Percentiles rank a stretch among this genome's conserved stretches.
Evolutionary conservation across 2,113 vertebrate species (phyloP).

Genomic region (Brachirus orientalis): DNA sequence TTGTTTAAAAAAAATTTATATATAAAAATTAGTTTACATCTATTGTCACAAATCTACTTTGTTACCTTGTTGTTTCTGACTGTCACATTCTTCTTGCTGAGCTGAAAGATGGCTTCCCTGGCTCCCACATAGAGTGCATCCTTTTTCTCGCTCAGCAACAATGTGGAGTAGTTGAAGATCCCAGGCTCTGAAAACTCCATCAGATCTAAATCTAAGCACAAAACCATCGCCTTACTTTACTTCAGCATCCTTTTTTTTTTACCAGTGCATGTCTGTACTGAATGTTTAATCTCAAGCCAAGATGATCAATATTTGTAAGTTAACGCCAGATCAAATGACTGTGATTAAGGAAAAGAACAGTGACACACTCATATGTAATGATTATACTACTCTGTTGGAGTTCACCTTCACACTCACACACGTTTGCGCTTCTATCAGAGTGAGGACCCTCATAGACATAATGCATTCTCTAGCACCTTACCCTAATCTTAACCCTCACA

Average conservation of each 20-base stretch:
- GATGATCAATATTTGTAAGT: neutral
- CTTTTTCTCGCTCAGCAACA: conserved; percentile 88
- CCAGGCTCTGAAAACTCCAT: conserved; percentile 88
- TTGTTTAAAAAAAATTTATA: neutral
- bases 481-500: too few relatives aligned
- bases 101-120: conserved; percentile 91
- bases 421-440: too few relatives aligned
- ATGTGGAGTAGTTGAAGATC: conserved; percentile 92
- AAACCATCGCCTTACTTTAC: conserved; percentile 12
- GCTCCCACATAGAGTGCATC: conserved; percentile 91
- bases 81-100: conserved; percentile 86
- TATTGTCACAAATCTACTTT: accelerated
- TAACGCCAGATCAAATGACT: neutral
- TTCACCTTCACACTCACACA: too few relatives aligned
- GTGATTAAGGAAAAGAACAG: neutral
- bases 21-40: neutral
- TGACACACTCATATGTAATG: neutral
- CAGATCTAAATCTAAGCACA: conserved; percentile 86
- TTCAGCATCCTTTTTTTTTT: neutral
- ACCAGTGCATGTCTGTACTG: too few relatives aligned
- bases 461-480: too few relatives aligned
- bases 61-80: conserved; percentile 88
- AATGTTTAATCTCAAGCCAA: too few relatives aligned
- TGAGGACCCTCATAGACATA: too few relatives aligned
- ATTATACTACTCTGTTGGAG: neutral